Percentiles rank a stretch among this genome's conserved stretches.
Evolutionary conservation across 2,113 vertebrate genomes (phyloP).

Genomic region (Picathartes gymnocephalus): DNA sequence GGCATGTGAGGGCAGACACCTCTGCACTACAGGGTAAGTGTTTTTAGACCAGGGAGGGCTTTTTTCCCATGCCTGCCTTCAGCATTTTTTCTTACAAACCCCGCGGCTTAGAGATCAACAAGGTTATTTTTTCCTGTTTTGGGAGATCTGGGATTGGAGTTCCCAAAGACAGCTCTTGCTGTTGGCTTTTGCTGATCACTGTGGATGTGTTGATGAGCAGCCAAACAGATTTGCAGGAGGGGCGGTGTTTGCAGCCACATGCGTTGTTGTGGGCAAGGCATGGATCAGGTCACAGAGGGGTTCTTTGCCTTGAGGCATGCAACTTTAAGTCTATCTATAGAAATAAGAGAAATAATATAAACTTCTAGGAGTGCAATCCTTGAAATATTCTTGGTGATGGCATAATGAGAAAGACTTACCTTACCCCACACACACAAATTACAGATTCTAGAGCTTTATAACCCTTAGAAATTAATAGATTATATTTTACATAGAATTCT

Average conservation of each 20-base stretch:
- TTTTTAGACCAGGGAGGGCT: neutral
- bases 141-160: neutral
- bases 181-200: neutral
- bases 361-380: neutral
- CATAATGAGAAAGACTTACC: neutral
- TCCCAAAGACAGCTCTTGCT: neutral
- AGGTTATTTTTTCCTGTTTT: neutral
- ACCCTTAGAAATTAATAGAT: neutral
- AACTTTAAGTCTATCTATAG: neutral
- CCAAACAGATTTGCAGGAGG: neutral
- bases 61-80: neutral
- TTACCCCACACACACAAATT: neutral
- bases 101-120: neutral
- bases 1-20: neutral
- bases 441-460: neutral
- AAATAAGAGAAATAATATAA: neutral
- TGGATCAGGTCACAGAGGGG: neutral
- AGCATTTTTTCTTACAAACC: neutral
- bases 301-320: neutral
- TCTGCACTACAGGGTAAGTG: rapidly evolving
- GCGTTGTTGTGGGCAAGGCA: neutral
- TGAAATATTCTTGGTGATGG: neutral
- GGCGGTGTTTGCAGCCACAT: neutral
- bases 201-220: neutral
- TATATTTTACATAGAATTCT: neutral